Conservation (phyloP, 2,797 vertebrate species). For the Mareca penelope region DNA sequence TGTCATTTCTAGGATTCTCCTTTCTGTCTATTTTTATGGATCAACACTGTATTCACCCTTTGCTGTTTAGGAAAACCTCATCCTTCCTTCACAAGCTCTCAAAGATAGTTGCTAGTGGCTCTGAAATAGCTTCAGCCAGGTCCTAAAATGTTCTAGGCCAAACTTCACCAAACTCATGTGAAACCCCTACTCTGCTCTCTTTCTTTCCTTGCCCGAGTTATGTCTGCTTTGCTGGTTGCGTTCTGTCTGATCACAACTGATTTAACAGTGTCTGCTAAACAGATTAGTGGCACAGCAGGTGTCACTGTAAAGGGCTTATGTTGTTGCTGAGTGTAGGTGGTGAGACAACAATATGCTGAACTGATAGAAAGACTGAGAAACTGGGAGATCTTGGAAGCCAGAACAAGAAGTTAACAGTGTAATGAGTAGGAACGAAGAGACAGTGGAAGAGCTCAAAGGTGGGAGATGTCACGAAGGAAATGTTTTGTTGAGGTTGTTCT, state of each 20-base stretch:
- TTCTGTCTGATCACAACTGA: constrained; percentile 5
- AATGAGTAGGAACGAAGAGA: neutral
- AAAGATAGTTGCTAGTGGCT: neutral
- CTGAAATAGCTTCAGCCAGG: neutral
- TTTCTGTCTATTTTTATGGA: constrained; percentile 1
- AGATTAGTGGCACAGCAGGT: neutral
- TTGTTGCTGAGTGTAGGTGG: neutral
- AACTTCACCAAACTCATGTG: neutral
- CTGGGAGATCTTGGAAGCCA: neutral
- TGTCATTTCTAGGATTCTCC: constrained; percentile 20
- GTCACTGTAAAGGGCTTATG: constrained; percentile 11
- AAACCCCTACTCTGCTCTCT: neutral
- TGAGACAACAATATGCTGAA: neutral
- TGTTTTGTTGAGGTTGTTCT: neutral
- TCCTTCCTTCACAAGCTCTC: neutral
- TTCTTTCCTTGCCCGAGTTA: neutral
- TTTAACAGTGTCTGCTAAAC: constrained; percentile 22
- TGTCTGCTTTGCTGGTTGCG: neutral
- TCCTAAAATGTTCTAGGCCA: constrained; percentile 5
- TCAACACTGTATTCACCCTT: neutral
- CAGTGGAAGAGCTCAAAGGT: neutral
- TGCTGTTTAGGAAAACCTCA: constrained; percentile 6
- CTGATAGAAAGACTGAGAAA: neutral
- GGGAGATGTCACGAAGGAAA: neutral
- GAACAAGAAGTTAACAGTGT: neutral